Evolutionary conservation across 2,113 vertebrate genomes (phyloP), one percentile per base, ranked within the genome.

Genomic region (Gallinago jamesoni): DNA sequence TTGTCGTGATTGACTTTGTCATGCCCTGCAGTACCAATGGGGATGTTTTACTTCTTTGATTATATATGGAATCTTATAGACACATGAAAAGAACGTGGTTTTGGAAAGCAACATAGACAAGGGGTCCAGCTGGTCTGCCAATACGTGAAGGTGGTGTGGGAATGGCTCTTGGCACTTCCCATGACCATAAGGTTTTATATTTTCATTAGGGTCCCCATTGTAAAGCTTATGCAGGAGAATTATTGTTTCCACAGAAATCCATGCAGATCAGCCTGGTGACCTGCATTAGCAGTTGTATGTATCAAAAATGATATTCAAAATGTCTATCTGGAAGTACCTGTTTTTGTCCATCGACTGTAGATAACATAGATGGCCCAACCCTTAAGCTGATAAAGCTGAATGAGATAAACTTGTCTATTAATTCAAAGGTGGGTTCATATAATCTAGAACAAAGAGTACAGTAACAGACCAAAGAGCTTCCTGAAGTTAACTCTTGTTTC

Each of bases 51-150:
- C 75, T 72, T 73, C 82, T 83, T 90, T 74, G 41, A 57, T 45
- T 7, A 21, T 28, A 57, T 18, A 5, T 56, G 24, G 19, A 64
- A 48, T 73, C 84, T 78, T 63, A 52, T 43, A 85, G 45, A 22
- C 30, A n/a, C 4, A 17, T 15, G 24, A 68, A 85, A 11, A 11
- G 24, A 85, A 66, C 0, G 1, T 2, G 4, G 10, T 15, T 45
- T 75, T 73, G 63, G 67, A 95, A 76, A 83, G 24, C 16, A 74
- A n/a, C 1, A 14, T 8, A 43, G 25, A 86, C 24, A 28, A 80
- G 19, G 6, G 18, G 45, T 50, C 13, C 62, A 67, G 10, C 43
- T 76, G 25, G 7, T 79, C 48, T 92, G 53, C 9, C 30, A 55
- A 10, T 15, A 63, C 0, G 0, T 59, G 37, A 57, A 31, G 22